These are phyloP conservation scores for Syngnathus rostellatus DNA, from an alignment of 2,797 vertebrate species.

Conservation along the genomic window DNA sequence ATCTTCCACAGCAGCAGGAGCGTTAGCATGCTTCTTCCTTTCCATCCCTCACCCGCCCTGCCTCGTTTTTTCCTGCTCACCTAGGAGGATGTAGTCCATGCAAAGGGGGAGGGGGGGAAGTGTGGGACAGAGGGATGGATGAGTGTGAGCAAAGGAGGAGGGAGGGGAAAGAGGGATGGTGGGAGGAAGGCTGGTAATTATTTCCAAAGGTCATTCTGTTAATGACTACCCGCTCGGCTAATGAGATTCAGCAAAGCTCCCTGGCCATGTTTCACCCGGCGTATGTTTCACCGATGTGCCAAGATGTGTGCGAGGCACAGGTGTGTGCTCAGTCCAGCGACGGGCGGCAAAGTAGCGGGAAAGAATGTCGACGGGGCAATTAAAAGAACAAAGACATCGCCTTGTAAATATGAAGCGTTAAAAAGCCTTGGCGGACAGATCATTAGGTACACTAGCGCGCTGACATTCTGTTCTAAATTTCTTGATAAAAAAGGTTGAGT, in stretches of 20 bases:
- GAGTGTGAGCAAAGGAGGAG: conserved; percentile 54
- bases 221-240: conserved; percentile 94
- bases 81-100: conserved; percentile 60
- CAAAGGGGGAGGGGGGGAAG: conserved; percentile 20
- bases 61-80: conserved; percentile 33
- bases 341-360: conserved; percentile 26
- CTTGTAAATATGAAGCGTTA: background rate
- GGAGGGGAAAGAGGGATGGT: conserved; percentile 56
- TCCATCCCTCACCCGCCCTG: conserved; percentile 24
- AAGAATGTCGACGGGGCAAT: conserved; percentile 19
- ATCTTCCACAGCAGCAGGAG: conserved; percentile 57
- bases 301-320: conserved; percentile 67
- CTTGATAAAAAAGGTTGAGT: background rate
- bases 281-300: conserved; percentile 67
- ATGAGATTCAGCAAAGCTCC: conserved; percentile 91
- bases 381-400: background rate
- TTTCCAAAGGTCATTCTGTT: conserved; percentile 97
- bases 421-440: background rate
- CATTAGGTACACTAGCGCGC: background rate
- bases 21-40: conserved; percentile 33
- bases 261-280: conserved; percentile 69
- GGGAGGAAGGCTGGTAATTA: conserved; percentile 84
- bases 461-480: background rate
- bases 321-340: conserved; percentile 59
- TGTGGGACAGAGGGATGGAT: conserved; percentile 51